Evolutionary conservation across 2,797 vertebrate species (phyloP).

Genomic region (Danio albolineatus): DNA sequence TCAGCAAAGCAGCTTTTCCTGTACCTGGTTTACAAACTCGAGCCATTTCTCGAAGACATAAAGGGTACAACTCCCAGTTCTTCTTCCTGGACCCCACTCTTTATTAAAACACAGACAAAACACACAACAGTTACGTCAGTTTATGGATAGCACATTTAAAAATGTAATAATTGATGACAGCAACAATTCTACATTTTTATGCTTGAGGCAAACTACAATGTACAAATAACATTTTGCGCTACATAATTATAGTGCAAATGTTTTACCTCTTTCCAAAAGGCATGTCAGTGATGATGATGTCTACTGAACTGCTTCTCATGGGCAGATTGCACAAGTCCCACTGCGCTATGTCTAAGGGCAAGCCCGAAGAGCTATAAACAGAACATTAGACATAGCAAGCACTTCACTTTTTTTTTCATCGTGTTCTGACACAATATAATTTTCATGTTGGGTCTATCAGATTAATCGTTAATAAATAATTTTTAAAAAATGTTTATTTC

Average conservation of each 20-base stretch:
- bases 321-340: conserved; percentile 93
- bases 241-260: too few species aligned
- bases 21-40: conserved; percentile 89
- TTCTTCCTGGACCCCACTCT: conserved; percentile 96
- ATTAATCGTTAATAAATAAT: too few species aligned
- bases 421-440: neutral
- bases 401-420: neutral
- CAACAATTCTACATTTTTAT: too few species aligned
- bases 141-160: too few species aligned
- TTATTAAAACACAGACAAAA: conserved; percentile 27
- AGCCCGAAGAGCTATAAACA: conserved; percentile 71
- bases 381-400: neutral
- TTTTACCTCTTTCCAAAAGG: conserved; percentile 95
- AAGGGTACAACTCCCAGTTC: conserved; percentile 97
- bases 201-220: too few species aligned
- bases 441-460: neutral
- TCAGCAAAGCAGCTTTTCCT: conserved; percentile 92
- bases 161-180: too few species aligned
- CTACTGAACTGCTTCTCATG: conserved; percentile 87
- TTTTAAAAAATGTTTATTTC: too few species aligned
- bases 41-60: conserved; percentile 94
- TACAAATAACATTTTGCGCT: too few species aligned
- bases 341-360: conserved; percentile 88
- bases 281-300: conserved; percentile 94
- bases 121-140: neutral